Base-by-base conservation (phyloP, 2,797 vertebrate species). In the Capromys pilorides region DNA sequence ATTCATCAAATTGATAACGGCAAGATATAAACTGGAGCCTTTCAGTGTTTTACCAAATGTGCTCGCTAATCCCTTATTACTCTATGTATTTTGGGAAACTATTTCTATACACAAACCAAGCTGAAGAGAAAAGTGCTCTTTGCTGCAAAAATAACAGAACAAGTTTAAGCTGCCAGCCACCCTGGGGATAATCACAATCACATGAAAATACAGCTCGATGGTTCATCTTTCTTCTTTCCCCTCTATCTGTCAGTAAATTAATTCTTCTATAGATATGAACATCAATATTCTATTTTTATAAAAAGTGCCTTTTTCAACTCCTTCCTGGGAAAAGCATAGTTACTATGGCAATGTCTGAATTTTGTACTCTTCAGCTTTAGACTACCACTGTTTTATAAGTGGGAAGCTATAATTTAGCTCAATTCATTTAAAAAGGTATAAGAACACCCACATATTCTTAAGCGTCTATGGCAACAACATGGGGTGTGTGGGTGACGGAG, bases 1-100 rank as follows among this genome's bases (percentile, higher is more conserved):
- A 98, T 98, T 97, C 97, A 97, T 98, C 97, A 98, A 96, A 97
- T 87, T 94, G 95, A 94, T 98, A 98, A 97, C 93, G 95, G 89
- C 95, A 97, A 97, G 94, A 97, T 97, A 97, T 75, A 97, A 97
- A 98, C 97, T 97, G 95, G 97, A 97, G 97, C n/a, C 59, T 97
- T 97, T 97, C 96, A 97, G 95, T 96, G 95, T 97, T 97, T 97
- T 93, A 95, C 85, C 94, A 97, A 97, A 96, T 96, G 97, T 26
- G 62, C 94, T 97, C 96, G 94, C 97, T 95, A 94, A 97, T 96
- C 97, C 93, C 82, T 97, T 97, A 90, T 96, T 97, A 95, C 57
- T 89, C 77, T 75, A 12, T 91, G 77, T 93, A 95, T 97, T 97
- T 98, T 92, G 97, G 94, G 96, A 97, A 97, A 98, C 87, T 91